A percentile compares a stretch with the other conserved stretches of the same genome.
These are phyloP conservation scores for Scaptomyza graminum DNA, from an alignment of 1,140 invertebrate species.

Conservation along the genomic window DNA sequence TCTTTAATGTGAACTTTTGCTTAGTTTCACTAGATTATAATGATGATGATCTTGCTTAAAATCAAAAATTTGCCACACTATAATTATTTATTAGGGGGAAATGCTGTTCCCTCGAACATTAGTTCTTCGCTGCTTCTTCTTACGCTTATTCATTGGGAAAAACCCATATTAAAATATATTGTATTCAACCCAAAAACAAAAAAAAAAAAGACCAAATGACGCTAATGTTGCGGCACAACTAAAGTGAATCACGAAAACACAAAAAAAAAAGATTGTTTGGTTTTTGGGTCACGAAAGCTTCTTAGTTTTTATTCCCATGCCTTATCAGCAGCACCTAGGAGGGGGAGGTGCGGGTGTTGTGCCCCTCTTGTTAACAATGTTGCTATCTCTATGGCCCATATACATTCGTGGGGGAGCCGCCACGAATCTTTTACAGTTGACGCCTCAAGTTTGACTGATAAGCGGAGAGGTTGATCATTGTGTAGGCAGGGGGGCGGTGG, in stretches of 20 bases:
- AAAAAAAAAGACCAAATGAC: constrained; percentile 5
- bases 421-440: constrained; percentile 6
- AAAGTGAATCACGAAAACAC: constrained; percentile 15
- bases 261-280: not conserved
- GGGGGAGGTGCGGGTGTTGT: not conserved
- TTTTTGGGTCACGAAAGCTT: not conserved
- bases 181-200: not conserved
- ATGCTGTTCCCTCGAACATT: no score
- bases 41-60: not conserved
- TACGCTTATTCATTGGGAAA: constrained; percentile 17
- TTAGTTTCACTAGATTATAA: not conserved
- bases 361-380: not conserved
- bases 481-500: not conserved
- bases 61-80: constrained; percentile 11
- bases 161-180: no score
- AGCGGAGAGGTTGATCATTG: constrained; percentile 4
- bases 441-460: constrained; percentile 27
- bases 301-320: constrained; percentile 10
- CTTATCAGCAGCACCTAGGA: constrained; percentile 11
- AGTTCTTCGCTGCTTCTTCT: not conserved
- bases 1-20: no score
- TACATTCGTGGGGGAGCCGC: not conserved
- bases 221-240: not conserved
- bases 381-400: constrained; percentile 16
- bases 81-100: not conserved